Evolutionary conservation across 2,888 invertebrate species (phyloP).

Genomic region (Yponomeuta cagnagella): DNA sequence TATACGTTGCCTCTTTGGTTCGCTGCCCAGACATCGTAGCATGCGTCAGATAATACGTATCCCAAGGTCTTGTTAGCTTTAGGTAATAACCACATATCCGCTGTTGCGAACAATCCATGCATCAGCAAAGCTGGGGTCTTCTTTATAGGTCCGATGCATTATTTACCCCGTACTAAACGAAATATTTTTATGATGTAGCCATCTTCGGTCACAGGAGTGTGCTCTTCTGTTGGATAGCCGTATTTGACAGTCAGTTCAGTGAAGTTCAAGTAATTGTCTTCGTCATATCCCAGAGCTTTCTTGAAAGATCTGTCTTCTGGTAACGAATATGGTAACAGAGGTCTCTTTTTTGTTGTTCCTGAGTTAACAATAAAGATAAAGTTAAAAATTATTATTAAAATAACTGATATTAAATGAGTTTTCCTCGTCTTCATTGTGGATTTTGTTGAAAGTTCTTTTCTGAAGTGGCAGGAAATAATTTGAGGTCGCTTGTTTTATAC

Average conservation of each 20-base stretch:
- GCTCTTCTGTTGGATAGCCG: constrained; percentile 39
- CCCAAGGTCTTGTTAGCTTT: constrained; percentile 10
- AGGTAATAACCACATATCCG: constrained; percentile 11
- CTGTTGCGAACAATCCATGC: constrained; percentile 16
- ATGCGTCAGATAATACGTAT: constrained; percentile 16
- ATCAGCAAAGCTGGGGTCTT: constrained; percentile 18
- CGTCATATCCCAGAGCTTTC: constrained; percentile 44
- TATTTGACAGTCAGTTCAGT: constrained; percentile 48
- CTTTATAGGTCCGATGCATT: constrained; percentile 28
- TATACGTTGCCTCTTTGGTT: constrained; percentile 34
- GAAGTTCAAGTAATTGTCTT: constrained; percentile 56
- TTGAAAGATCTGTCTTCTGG: constrained; percentile 46
- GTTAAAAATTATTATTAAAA: background rate
- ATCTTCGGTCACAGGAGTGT: constrained; percentile 45
- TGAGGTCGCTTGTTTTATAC: background rate
- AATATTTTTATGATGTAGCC: constrained; percentile 51
- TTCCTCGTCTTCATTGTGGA: background rate
- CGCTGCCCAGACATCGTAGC: constrained; percentile 21
- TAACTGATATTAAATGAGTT: background rate
- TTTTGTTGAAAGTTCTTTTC: background rate
- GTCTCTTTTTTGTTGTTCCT: background rate
- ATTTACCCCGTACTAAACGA: constrained; percentile 34
- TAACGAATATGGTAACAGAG: constrained; percentile 29
- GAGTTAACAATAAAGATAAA: background rate
- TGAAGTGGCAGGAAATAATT: background rate